Evolutionary conservation across 2,888 invertebrate species (phyloP).

Genomic region (Prosapia bicincta): DNA sequence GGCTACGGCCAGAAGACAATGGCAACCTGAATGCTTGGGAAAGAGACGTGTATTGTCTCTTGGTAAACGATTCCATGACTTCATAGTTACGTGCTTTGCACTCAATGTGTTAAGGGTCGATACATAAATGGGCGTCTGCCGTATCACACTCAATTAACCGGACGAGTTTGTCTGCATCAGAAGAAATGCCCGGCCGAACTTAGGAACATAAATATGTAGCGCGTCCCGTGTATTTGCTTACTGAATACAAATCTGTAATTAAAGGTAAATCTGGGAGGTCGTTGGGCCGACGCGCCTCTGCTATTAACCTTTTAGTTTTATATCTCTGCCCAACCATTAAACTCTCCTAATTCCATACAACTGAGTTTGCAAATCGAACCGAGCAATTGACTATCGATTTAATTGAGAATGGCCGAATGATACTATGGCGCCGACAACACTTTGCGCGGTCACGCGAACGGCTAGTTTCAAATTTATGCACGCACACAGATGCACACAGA

Average conservation of each 20-base stretch:
- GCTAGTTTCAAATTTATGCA: not conserved
- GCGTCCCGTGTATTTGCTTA: not conserved
- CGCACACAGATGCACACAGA: not conserved
- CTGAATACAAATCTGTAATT: not conserved
- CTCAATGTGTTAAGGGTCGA: no score
- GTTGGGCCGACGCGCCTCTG: not conserved
- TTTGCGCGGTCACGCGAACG: conserved; percentile 9
- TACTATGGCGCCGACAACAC: not conserved
- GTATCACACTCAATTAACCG: not conserved
- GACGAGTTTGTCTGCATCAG: not conserved
- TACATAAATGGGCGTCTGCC: no score
- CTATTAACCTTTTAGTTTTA: not conserved
- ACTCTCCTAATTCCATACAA: not conserved
- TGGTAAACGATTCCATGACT: no score
- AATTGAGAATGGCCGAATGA: conserved; percentile 14
- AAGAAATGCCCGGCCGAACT: not conserved
- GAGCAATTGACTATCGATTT: conserved; percentile 25
- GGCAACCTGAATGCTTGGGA: no score
- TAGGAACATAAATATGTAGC: not conserved
- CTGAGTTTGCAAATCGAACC: not conserved
- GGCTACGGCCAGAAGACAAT: no score
- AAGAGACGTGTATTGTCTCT: no score
- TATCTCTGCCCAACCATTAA: not conserved
- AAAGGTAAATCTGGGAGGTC: not conserved
- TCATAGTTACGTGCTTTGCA: no score